phyloP scores from a whole-genome alignment of 2,113 vertebrate species.

The Oryzias celebensis region DNA sequence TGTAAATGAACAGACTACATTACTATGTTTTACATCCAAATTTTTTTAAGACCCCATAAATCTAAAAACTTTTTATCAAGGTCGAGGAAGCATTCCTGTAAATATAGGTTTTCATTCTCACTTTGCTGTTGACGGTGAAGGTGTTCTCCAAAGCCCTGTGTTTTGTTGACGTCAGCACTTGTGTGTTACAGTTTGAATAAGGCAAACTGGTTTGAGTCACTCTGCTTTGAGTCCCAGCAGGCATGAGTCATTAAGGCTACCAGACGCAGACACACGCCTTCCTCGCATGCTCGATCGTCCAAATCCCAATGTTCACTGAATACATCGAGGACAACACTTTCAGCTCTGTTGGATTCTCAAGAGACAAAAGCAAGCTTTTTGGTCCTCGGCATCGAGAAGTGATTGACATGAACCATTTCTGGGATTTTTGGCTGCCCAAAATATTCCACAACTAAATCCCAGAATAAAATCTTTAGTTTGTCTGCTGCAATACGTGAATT shows the following conservation, averaged over 20 bases:
- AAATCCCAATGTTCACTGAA: slow-evolving; percentile 18
- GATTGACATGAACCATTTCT: background rate
- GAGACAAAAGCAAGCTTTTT: background rate
- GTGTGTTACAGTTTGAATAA: slow-evolving; percentile 28
- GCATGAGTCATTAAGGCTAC: slow-evolving; percentile 58
- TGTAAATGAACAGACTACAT: too few species aligned
- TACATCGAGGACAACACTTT: slow-evolving; percentile 25
- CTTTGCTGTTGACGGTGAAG: slow-evolving; percentile 7
- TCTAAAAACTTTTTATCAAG: too few species aligned
- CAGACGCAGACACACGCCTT: slow-evolving; percentile 17
- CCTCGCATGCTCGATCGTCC: slow-evolving; percentile 25
- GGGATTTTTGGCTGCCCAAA: too few species aligned
- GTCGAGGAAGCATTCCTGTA: background rate
- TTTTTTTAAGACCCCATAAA: too few species aligned
- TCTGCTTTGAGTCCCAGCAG: slow-evolving; percentile 45
- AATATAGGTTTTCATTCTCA: slow-evolving; percentile 11
- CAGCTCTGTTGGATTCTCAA: background rate
- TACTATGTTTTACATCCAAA: too few species aligned
- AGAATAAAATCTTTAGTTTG: too few species aligned
- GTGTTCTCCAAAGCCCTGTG: slow-evolving; percentile 23
- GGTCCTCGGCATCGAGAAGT: background rate
- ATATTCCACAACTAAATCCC: background rate
- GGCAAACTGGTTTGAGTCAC: slow-evolving; percentile 37
- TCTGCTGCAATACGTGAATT: background rate
- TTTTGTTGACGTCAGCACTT: slow-evolving; percentile 26